These are phyloP conservation scores for Labroides dimidiatus DNA, from an alignment of 2,797 vertebrate genomes.

Conservation along the genomic window DNA sequence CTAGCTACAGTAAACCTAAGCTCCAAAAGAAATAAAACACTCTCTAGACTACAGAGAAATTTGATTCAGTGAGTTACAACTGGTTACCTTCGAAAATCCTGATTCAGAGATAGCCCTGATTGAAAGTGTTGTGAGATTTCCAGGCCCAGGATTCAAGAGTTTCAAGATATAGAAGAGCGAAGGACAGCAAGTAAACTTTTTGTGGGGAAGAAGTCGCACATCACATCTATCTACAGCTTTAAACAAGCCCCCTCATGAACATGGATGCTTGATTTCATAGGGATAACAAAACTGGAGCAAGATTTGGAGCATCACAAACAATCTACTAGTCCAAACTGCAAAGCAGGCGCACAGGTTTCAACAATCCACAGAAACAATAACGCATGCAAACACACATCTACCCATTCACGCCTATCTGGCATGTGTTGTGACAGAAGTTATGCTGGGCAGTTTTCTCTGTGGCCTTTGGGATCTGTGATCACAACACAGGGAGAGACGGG, in stretches of 20 bases:
- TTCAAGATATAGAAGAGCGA: conserved; percentile 22
- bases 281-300: conserved; percentile 55
- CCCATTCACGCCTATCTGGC: conserved; percentile 64
- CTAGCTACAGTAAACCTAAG: not conserved
- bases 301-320: conserved; percentile 43
- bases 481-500: conserved; percentile 58
- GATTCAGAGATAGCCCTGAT: not conserved
- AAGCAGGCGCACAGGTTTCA: conserved; percentile 52
- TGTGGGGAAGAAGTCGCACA: conserved; percentile 14
- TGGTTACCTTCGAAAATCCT: no score
- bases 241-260: conserved; percentile 66
- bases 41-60: not conserved
- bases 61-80: no score
- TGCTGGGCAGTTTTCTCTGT: conserved; percentile 66
- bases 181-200: conserved; percentile 34
- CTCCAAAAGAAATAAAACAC: not conserved
- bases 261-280: conserved; percentile 75
- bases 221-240: conserved; percentile 35
- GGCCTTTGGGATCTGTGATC: conserved; percentile 73
- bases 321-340: conserved; percentile 48
- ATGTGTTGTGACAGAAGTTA: conserved; percentile 56
- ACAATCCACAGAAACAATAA: conserved; percentile 40
- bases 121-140: conserved; percentile 12
- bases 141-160: not conserved
- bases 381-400: conserved; percentile 59